These are phyloP conservation scores for Siniperca chuatsi DNA, from an alignment of 2,113 vertebrate genomes.

Conservation along the genomic window DNA sequence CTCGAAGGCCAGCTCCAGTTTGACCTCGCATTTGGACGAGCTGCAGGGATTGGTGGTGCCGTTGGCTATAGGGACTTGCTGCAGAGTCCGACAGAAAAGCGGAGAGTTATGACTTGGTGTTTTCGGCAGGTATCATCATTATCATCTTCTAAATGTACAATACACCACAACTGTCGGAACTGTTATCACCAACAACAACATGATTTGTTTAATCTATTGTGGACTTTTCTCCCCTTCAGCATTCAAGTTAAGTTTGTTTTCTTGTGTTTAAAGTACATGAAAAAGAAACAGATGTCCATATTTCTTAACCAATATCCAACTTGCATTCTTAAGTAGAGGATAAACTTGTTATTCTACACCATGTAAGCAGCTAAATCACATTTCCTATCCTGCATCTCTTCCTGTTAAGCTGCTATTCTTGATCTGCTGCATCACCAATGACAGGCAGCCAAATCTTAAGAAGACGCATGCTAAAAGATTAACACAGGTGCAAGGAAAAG, in stretches of 20 bases:
- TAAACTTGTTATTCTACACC: conserved; percentile 11
- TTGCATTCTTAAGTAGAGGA: conserved; percentile 13
- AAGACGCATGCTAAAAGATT: conserved; percentile 23
- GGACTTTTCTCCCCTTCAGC: neutral
- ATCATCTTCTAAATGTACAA: neutral
- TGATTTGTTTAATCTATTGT: neutral
- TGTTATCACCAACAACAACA: neutral
- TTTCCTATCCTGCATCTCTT: conserved; percentile 29
- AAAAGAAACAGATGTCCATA: neutral
- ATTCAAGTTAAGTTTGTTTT: conserved; percentile 9
- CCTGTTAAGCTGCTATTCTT: conserved; percentile 9
- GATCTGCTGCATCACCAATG: conserved; percentile 22
- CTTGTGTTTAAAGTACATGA: neutral
- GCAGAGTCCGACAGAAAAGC: conserved; percentile 8
- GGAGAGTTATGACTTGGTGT: neutral
- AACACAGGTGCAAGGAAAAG: neutral
- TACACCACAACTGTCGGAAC: neutral
- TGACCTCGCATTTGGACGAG: conserved; percentile 91
- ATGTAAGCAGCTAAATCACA: conserved; percentile 24
- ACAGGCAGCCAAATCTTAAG: conserved; percentile 6
- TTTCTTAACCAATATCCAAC: neutral
- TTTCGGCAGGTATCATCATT: neutral
- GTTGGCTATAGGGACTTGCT: conserved; percentile 91
- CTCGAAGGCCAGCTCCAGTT: conserved; percentile 97
- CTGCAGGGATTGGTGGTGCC: conserved; percentile 88